Conservation (phyloP, 2,888 invertebrate species). For the Ceraclea dissimilis region DNA sequence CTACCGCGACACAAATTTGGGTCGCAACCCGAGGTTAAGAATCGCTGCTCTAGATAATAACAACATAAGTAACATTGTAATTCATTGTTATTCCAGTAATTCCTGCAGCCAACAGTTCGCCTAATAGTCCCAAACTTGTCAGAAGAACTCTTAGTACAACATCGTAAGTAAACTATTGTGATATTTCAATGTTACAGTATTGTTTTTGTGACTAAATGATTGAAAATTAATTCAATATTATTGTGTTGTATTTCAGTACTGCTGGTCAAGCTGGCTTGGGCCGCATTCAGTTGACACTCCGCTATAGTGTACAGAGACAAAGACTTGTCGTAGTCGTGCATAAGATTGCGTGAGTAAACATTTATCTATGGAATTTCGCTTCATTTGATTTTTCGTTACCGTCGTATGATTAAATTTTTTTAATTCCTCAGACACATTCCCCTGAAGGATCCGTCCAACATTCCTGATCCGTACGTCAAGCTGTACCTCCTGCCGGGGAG, state of each 20-base stretch:
- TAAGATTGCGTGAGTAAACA: conserved; percentile 81
- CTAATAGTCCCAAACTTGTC: conserved; percentile 39
- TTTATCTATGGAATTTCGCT: no score
- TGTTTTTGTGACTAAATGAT: not conserved
- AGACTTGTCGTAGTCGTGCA: conserved; percentile 78
- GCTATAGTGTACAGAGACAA: conserved; percentile 78
- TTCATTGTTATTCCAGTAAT: conserved; percentile 11
- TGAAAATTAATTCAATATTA: conserved; percentile 37
- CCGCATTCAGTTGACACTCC: conserved; percentile 74
- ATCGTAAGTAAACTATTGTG: conserved; percentile 35
- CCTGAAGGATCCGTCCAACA: conserved; percentile 69
- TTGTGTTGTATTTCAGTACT: conserved; percentile 37
- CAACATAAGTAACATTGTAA: no score
- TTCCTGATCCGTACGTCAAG: conserved; percentile 88
- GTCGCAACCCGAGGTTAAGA: no score
- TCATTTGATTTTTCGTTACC: not conserved
- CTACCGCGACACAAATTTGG: no score
- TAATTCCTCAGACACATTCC: conserved; percentile 60
- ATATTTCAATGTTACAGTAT: not conserved
- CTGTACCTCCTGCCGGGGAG: conserved; percentile 78
- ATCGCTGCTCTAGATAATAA: no score
- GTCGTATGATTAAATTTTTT: conserved; percentile 6
- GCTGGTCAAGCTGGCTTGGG: conserved; percentile 71
- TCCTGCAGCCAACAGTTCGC: conserved; percentile 27
- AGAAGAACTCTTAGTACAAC: conserved; percentile 55